Evolutionary conservation across 2,797 vertebrate genomes (phyloP).

Genomic region (Gymnothorax reevesii): DNA sequence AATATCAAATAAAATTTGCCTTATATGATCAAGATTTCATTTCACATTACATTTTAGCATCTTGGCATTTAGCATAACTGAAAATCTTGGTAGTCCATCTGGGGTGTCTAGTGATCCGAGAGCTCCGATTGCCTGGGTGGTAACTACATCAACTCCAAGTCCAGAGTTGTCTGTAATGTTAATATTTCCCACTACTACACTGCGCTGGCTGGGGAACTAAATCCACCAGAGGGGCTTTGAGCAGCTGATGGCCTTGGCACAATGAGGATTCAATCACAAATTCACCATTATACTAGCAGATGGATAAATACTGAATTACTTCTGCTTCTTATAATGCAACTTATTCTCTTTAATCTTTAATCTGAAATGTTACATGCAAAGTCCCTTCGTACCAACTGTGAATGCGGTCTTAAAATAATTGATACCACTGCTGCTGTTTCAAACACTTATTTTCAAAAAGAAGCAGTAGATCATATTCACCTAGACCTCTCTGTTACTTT

Average conservation of each 20-base stretch:
- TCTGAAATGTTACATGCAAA: not conserved
- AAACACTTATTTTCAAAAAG: not conserved
- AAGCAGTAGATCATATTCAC: too few relatives aligned
- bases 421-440: not conserved
- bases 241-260: too few relatives aligned
- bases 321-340: not conserved
- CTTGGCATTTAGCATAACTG: not conserved
- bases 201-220: too few relatives aligned
- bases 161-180: too few relatives aligned
- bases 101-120: too few relatives aligned
- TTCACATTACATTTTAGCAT: not conserved
- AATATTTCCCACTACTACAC: too few relatives aligned
- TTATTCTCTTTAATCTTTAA: not conserved
- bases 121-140: too few relatives aligned
- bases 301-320: not conserved
- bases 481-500: not conserved
- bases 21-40: not conserved
- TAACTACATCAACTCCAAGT: too few relatives aligned
- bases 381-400: not conserved
- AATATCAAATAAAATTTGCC: not conserved
- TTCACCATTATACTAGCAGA: not conserved
- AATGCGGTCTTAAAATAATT: not conserved
- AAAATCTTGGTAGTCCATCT: too few relatives aligned
- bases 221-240: too few relatives aligned
- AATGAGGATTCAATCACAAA: too few relatives aligned